These are phyloP conservation scores for Rallus crepitans DNA, from an alignment of 2,797 vertebrate genomes.

Conservation along the genomic window DNA sequence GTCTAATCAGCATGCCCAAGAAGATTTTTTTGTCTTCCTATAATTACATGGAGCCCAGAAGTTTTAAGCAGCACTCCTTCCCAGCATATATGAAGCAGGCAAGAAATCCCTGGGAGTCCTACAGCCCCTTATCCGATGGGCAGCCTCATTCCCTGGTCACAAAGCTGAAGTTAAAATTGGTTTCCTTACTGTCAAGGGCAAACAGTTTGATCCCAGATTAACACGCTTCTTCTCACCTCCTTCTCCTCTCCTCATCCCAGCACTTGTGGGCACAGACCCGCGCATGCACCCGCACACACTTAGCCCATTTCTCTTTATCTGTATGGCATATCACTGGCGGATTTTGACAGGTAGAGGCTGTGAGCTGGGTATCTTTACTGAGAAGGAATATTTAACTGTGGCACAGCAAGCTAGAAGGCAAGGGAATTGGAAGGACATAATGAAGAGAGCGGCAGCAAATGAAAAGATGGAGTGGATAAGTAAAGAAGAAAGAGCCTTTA, in stretches of 20 bases:
- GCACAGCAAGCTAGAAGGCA: not conserved
- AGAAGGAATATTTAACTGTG: not conserved
- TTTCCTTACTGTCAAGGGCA: not conserved
- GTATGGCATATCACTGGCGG: fast-evolving
- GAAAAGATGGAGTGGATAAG: conserved; percentile 48
- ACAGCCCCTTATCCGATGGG: not conserved
- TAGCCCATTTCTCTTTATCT: not conserved
- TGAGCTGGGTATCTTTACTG: not conserved
- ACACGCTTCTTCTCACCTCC: not conserved
- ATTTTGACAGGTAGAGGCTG: not conserved
- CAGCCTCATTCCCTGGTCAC: not conserved
- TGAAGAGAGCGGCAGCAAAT: not conserved
- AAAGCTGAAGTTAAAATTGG: not conserved
- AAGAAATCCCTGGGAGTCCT: not conserved
- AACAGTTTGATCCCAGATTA: not conserved
- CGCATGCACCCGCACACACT: fast-evolving
- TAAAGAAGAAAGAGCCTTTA: conserved; percentile 49
- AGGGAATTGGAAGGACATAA: not conserved
- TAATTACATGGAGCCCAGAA: not conserved
- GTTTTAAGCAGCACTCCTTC: not conserved
- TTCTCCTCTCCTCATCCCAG: not conserved
- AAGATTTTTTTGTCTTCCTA: conserved; percentile 6
- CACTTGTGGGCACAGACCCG: not conserved
- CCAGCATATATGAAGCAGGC: fast-evolving
- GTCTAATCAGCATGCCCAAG: not conserved